Evolutionary conservation across 2,888 invertebrate species (phyloP).

Genomic region (Brenthis hecate): DNA sequence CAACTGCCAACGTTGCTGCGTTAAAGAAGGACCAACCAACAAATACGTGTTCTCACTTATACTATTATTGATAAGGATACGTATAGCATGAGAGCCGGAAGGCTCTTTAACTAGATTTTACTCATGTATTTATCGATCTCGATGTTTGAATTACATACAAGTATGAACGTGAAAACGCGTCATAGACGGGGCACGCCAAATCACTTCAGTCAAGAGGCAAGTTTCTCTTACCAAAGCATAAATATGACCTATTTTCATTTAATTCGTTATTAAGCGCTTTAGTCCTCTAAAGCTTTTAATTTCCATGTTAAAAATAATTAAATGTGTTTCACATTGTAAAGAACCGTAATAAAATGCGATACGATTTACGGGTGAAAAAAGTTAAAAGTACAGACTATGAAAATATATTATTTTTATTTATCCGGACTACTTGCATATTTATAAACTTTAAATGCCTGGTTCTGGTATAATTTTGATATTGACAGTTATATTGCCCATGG

Average conservation of each 20-base stretch:
- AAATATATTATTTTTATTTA: constrained; percentile 32
- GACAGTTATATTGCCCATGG: constrained; percentile 1
- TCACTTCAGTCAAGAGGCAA: constrained; percentile 41
- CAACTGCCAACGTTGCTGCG: too few species aligned
- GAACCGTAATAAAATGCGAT: constrained; percentile 42
- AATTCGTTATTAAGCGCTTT: constrained; percentile 42
- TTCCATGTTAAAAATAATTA: constrained; percentile 41
- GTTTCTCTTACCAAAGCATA: constrained; percentile 43
- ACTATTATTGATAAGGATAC: too few species aligned
- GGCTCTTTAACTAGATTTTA: neutral
- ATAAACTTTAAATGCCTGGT: constrained; percentile 20
- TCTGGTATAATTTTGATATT: constrained; percentile 16
- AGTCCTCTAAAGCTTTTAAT: constrained; percentile 43
- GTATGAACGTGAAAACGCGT: constrained; percentile 34
- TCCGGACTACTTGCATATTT: constrained; percentile 16
- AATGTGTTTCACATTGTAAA: constrained; percentile 43
- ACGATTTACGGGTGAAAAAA: constrained; percentile 39
- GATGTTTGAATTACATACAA: constrained; percentile 38
- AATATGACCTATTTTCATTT: constrained; percentile 44
- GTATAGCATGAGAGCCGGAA: neutral
- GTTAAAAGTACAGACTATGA: constrained; percentile 33
- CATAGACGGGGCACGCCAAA: constrained; percentile 34
- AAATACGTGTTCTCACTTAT: too few species aligned
- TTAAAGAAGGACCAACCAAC: too few species aligned
- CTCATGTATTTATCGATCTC: constrained; percentile 29